Percentiles rank a stretch among this genome's conserved stretches.
phyloP scores from a whole-genome alignment of 2,888 invertebrate species.

The Lymantria dispar region DNA sequence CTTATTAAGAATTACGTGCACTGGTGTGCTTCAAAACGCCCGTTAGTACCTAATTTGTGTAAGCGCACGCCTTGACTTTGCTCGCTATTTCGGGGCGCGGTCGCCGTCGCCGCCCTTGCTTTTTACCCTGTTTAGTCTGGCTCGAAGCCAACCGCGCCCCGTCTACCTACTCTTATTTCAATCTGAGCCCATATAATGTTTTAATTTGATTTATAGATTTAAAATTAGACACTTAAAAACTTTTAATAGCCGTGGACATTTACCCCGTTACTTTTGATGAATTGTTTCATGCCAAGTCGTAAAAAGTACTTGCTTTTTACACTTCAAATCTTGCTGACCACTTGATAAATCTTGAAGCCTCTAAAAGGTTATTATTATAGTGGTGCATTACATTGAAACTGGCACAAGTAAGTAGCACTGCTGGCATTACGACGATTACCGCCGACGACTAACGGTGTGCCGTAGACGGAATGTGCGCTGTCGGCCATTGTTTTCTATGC shows the following conservation, averaged over 20 bases:
- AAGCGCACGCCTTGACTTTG: constrained; percentile 77
- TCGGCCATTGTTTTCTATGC: constrained; percentile 66
- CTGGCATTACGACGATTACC: constrained; percentile 56
- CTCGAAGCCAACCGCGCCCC: constrained; percentile 68
- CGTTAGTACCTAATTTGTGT: constrained; percentile 37
- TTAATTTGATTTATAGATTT: constrained; percentile 45
- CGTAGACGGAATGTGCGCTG: constrained; percentile 65
- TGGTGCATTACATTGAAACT: constrained; percentile 24
- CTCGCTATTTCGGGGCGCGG: constrained; percentile 78
- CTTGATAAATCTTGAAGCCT: too few relatives aligned
- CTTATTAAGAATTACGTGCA: constrained; percentile 25
- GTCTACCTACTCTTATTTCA: constrained; percentile 54
- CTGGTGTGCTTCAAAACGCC: constrained; percentile 36
- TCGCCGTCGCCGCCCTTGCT: constrained; percentile 70
- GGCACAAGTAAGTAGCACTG: constrained; percentile 27
- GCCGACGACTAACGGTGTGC: constrained; percentile 70
- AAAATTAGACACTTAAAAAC: constrained; percentile 10
- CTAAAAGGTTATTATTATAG: not conserved
- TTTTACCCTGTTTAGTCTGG: constrained; percentile 80
- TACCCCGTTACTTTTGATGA: too few relatives aligned
- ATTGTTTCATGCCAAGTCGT: too few relatives aligned
- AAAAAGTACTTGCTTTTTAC: too few relatives aligned
- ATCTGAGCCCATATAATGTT: constrained; percentile 45
- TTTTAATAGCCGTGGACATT: constrained; percentile 1
- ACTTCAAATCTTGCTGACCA: too few relatives aligned